Evolutionary conservation across 2,888 invertebrate species (phyloP).

Genomic region (Synanthedon tipuliformis): DNA sequence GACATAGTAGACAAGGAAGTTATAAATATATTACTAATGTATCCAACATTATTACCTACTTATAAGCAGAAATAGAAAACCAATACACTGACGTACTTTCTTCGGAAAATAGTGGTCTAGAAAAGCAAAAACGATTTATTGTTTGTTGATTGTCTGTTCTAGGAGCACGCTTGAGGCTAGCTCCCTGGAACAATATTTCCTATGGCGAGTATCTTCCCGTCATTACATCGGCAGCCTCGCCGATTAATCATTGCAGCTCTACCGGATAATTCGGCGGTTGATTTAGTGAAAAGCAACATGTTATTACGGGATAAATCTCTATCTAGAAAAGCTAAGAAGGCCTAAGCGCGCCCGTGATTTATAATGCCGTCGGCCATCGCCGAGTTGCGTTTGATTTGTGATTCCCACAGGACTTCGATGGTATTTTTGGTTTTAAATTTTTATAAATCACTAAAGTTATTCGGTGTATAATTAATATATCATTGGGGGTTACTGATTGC

Average conservation of each 20-base stretch:
- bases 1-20: too few species aligned
- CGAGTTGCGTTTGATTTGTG: slow-evolving; percentile 62
- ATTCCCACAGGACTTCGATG: slow-evolving; percentile 46
- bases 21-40: too few species aligned
- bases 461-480: slow-evolving; percentile 58
- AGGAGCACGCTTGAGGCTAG: neutral
- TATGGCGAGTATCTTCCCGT: slow-evolving; percentile 21
- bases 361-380: slow-evolving; percentile 50
- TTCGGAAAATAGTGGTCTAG: too few species aligned
- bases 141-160: neutral
- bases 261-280: slow-evolving; percentile 70
- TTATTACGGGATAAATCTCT: slow-evolving; percentile 70
- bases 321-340: slow-evolving; percentile 71
- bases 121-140: too few species aligned
- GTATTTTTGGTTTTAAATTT: slow-evolving; percentile 63
- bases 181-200: neutral
- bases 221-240: slow-evolving; percentile 52
- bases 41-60: too few species aligned
- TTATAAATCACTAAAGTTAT: slow-evolving; percentile 66
- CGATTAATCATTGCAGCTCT: slow-evolving; percentile 66
- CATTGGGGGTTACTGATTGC: slow-evolving; percentile 53
- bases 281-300: slow-evolving; percentile 69
- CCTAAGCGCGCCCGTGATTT: slow-evolving; percentile 65
- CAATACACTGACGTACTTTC: too few species aligned
- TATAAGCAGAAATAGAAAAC: too few species aligned